Evolutionary conservation across 2,888 invertebrate species (phyloP), one percentile per base, ranked within the genome.

Genomic region (Catocala fraxini): DNA sequence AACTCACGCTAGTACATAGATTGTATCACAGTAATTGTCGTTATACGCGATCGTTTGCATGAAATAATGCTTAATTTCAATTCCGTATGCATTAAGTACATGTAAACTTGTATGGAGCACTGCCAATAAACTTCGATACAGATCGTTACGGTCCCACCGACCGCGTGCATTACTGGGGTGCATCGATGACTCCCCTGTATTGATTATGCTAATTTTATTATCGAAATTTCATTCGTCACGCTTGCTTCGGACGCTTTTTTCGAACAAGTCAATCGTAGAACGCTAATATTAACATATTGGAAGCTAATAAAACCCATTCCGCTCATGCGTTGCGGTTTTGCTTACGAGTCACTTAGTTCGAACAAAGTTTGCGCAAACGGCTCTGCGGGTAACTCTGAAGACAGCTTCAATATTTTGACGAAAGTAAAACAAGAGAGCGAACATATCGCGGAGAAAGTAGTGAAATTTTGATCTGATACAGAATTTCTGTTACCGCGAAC

Each of bases 201-300:
- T 87, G 92, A 93, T 93, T 93, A 94, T 93, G 93, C 80, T 89
- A 92, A 93, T 93, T 91, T 92, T 92, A 92, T 89, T 89, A 89
- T 84, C 83, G 83, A 89, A 89, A 88, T 88, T 89, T 86, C 84
- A 87, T 89, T 89, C 86, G 87, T 87, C 86, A 89, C 83, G 86
- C 80, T 84, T 79, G 67, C 76, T 77, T 68, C 70, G 65, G 52
- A 62, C 64, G 68, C 68, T 81, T 81, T 83, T 85, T 85, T 82
- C 70, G 67, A 77, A 75, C 75, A 77, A 79, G 79, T 83, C 78
- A 77, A 80, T 83, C 64, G 73, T 55, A 70, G 65, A 77, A 78
- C 65, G 63, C 68, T 56, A 74, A 76, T 82, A 80, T 83, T 81
- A 72, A 84, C 86, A 86, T 85, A 81, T 79, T 84, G 83, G 72